A percentile compares a stretch with the other conserved stretches of the same genome.
Evolutionary conservation across 2,113 vertebrate genomes (phyloP).

Genomic region (Thamnaconus septentrionalis): DNA sequence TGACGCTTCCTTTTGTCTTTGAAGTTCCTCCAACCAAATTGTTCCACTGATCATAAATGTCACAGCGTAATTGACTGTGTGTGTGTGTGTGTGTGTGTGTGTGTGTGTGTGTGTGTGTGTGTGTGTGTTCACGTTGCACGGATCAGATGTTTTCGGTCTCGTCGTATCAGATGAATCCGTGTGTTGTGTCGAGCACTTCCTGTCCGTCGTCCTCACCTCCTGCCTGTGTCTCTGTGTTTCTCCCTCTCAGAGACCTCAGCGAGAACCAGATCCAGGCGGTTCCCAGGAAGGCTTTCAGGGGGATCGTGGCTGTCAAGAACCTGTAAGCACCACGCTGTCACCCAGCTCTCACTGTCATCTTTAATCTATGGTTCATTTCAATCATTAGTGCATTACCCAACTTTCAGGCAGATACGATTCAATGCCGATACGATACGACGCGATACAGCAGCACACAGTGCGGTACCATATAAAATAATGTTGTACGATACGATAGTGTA

Average conservation of each 20-base stretch:
- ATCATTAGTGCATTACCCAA: too few species aligned
- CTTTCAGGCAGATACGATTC: too few species aligned
- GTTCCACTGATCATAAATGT: constrained; percentile 69
- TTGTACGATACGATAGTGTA: too few species aligned
- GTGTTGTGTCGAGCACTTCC: constrained; percentile 37
- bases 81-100: constrained; percentile 28
- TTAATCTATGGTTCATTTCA: neutral
- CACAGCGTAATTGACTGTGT: constrained; percentile 48
- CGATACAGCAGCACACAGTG: too few species aligned
- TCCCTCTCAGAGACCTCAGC: constrained; percentile 87
- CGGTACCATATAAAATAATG: too few species aligned
- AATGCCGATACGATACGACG: too few species aligned
- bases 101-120: constrained; percentile 4
- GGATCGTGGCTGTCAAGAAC: constrained; percentile 94
- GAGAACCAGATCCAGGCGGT: constrained; percentile 99
- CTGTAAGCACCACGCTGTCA: constrained; percentile 81
- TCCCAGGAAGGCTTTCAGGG: constrained; percentile 96
- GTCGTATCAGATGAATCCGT: constrained; percentile 37
- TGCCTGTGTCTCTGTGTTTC: constrained; percentile 47
- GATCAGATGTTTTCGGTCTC: constrained; percentile 44
- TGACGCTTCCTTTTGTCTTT: constrained; percentile 65
- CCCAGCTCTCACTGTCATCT: neutral
- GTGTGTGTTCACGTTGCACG: neutral
- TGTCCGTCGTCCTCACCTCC: constrained; percentile 50
- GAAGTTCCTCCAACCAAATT: constrained; percentile 65